Evolutionary conservation across 2,888 invertebrate genomes (phyloP), one percentile per base, ranked within the genome.

Genomic region (Callyntrura sp.): DNA sequence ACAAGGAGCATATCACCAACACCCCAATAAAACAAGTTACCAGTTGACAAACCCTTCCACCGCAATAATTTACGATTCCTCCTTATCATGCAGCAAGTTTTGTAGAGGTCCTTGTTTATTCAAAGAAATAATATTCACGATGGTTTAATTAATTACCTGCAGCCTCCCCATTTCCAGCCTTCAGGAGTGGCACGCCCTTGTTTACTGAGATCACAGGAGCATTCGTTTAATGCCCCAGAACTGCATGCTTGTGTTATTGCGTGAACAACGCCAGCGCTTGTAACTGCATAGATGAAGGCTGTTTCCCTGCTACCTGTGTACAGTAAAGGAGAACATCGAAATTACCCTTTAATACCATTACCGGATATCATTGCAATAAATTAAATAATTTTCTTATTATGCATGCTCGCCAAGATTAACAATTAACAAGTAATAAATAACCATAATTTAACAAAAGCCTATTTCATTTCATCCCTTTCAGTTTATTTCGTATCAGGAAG

Each of bases 101-200:
- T n/a, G 70, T n/a, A 6, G 43, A 43, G 35, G 43, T 28, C n/a
- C n/a, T n/a, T n/a, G n/a, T 35, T 35, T 35, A 35, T 35, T 35
- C 6, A 35, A 35, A 4, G n/a, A 28, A 60, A 23, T 11, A 25
- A 25, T 25, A 62, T 62, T 62, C 28, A 2, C 35, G 25, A 68
- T 12, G 5, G n/a, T 78, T 17, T 2, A 85, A 4, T 23, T 60
- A 82, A 94, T 92, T 93, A 94, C 94, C 95, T 95, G 94, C 96
- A 96, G 4, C 95, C 95, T 3, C 95, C 95, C 95, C 96, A 96
- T 94, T 95, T 95, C 95, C 95, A 96, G 9, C 95, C 95, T 91
- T 95, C 95, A 2, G 95, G 95, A 20, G 95, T 95, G 6, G 94
- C 93, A 90, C 94, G 94, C 23, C 95, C 95, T 89, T 95, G 94